phyloP scores from a whole-genome alignment of 53 echinoderm and acorn worm genomes.

The Actinopyga echinites region DNA sequence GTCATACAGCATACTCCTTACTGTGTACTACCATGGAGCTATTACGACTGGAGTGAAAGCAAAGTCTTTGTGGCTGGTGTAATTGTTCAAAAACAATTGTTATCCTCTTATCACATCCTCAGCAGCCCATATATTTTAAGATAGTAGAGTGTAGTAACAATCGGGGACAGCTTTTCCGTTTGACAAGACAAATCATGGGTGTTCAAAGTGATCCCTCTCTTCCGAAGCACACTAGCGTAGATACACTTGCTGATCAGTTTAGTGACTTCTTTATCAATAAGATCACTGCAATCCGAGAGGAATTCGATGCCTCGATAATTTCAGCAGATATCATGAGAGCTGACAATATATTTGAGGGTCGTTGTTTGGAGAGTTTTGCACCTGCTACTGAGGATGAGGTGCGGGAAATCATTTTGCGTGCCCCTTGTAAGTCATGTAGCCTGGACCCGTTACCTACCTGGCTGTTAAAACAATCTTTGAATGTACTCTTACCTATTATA shows the following conservation, averaged over 20 bases:
- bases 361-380: not conserved
- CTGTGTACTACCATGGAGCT: no score
- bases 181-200: not conserved
- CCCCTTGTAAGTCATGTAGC: not conserved
- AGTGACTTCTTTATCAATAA: conserved; percentile 27
- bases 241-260: conserved; percentile 24
- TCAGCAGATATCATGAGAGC: not conserved
- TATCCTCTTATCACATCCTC: no score
- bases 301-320: not conserved
- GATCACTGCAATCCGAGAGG: not conserved
- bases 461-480: not conserved
- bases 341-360: not conserved
- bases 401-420: not conserved
- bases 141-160: conserved; percentile 5
- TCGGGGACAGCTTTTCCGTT: not conserved
- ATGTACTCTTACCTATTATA: not conserved
- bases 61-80: no score
- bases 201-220: not conserved
- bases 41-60: no score
- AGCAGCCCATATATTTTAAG: no score
- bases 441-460: not conserved
- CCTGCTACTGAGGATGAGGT: conserved; percentile 30
- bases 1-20: no score
- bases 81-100: no score
- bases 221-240: not conserved